Base-by-base conservation (phyloP, 2,113 vertebrate species). In the Hippocampus comes region DNA sequence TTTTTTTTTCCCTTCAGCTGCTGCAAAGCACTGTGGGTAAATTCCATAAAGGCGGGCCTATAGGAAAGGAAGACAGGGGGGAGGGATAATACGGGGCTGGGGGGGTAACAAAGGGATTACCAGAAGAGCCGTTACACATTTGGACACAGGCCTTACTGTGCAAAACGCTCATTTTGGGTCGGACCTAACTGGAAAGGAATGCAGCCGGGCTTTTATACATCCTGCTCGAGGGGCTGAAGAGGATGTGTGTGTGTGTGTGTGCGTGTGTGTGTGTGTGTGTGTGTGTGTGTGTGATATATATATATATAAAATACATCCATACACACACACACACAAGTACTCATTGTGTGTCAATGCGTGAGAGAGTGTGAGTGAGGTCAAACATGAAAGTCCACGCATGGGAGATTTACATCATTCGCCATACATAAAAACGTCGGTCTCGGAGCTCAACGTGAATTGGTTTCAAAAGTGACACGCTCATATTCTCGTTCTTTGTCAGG, bases 171-270 rank as follows among this genome's bases (percentile, higher is more conserved):
- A 81, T 80, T 87, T 89, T 92, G 89, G 89, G 90, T 84, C 87
- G 90, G 87, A 90, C 88, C 76, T 92, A 90, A 92, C 91, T 87
- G 90, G 90, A 92, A 91, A 90, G 89, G 91, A 92, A 93, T 92
- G 89, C 87, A 86, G 88, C 3, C 73, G 12, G 81, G 82, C 79
- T 86, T 92, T 90, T 88, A 92, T 91, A 90, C 90, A 90, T 92
- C 91, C 91, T 88, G 89, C 84, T 74, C 63, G 56, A 88, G 84
- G 83, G 87, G 72, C 82, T 78, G 73, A 87, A 80, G 86, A 84
- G 80, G 89, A 88, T 80, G 88, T 74, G 82, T 77, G 77, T 79
- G 75, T 81, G 72, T 27, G 38, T 5, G 76, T 63, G 46, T 20
- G 56, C 11, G n/a, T 41, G 34, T 20, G 49, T 18, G 17, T 15